Evolutionary conservation across 2,113 vertebrate genomes (phyloP).

Genomic region (Rhineura floridana): DNA sequence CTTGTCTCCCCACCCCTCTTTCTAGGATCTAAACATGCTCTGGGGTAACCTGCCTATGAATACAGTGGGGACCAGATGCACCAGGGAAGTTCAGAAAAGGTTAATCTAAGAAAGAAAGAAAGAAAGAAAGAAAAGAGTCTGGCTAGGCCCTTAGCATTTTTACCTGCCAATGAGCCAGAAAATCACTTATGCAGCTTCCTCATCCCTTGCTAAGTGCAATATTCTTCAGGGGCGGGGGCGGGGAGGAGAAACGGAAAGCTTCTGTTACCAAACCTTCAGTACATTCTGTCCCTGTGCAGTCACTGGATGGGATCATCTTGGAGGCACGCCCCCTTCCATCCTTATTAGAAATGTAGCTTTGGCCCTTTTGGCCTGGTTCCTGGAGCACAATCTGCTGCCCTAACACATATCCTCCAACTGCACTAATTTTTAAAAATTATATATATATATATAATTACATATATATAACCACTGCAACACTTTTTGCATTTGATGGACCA

Average conservation of each 20-base stretch:
- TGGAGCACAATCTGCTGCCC: neutral
- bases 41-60: neutral
- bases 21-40: neutral
- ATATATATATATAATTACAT: neutral
- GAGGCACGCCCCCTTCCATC: neutral
- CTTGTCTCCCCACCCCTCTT: neutral
- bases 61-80: neutral
- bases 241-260: neutral
- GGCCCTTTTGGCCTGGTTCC: neutral
- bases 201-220: neutral
- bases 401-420: neutral
- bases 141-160: neutral
- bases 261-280: neutral
- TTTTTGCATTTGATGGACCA: neutral
- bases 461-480: neutral
- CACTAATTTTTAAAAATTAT: neutral
- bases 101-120: neutral
- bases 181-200: neutral
- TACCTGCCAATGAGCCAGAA: neutral
- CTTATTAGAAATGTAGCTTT: neutral
- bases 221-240: neutral
- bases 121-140: neutral
- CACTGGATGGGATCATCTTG: neutral
- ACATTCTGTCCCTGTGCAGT: constrained; percentile 1
- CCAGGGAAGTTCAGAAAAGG: neutral